Conservation (phyloP, 2,888 invertebrate genomes). For the Tachystola acroxantha region DNA sequence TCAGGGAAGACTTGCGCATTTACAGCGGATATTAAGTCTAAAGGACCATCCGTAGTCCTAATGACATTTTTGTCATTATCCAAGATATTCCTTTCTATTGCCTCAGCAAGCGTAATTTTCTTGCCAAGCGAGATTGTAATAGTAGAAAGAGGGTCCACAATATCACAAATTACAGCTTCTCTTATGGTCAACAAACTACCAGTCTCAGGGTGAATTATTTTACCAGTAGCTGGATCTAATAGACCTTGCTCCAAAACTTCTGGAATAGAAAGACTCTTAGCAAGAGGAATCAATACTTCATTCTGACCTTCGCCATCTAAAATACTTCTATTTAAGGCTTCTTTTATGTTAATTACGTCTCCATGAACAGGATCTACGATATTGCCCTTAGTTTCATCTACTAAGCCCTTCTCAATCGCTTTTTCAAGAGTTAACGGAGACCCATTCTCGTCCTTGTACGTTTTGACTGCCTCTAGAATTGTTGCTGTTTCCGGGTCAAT, state of each 20-base stretch:
- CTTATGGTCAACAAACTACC: conserved; percentile 86
- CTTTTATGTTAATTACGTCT: conserved; percentile 86
- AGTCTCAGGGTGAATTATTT: conserved; percentile 92
- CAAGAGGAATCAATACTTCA: conserved; percentile 87
- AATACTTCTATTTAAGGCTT: conserved; percentile 91
- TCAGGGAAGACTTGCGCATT: conserved; percentile 81
- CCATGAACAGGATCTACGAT: conserved; percentile 91
- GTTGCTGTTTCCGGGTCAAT: conserved; percentile 87
- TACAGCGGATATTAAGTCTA: conserved; percentile 85
- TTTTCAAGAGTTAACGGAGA: conserved; percentile 84
- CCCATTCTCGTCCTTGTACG: conserved; percentile 77
- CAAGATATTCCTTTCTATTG: conserved; percentile 83
- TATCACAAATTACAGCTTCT: conserved; percentile 92
- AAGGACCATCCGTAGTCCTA: conserved; percentile 77
- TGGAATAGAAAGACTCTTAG: conserved; percentile 88
- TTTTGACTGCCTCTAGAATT: conserved; percentile 80
- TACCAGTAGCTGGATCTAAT: conserved; percentile 83
- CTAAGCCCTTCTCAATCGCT: conserved; percentile 83
- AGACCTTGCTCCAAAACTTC: conserved; percentile 92
- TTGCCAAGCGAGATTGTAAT: conserved; percentile 81
- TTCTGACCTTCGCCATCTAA: conserved; percentile 87
- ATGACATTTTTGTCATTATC: conserved; percentile 84
- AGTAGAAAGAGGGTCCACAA: conserved; percentile 88
- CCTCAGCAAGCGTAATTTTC: conserved; percentile 85
- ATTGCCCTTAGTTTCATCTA: conserved; percentile 86